These are phyloP conservation scores for Lamellibrachia luymesi DNA, from an alignment of 1,140 invertebrate genomes.

Conservation along the genomic window DNA sequence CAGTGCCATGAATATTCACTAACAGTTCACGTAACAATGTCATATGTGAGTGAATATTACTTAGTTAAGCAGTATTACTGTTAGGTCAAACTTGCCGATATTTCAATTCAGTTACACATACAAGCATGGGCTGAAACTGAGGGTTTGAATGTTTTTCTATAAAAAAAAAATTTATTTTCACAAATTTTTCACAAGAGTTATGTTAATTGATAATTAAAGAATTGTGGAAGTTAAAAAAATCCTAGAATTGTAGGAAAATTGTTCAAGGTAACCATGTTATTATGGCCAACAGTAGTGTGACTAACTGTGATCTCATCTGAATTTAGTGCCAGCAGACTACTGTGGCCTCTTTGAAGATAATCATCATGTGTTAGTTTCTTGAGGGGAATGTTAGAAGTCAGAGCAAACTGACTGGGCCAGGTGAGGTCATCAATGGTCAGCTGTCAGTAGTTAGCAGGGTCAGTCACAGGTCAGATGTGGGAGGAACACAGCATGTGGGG, in stretches of 20 bases:
- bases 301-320: background rate
- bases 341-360: background rate
- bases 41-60: too few relatives aligned
- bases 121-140: too few relatives aligned
- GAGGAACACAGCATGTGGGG: background rate
- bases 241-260: background rate
- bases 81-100: too few relatives aligned
- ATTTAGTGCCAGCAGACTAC: background rate
- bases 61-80: too few relatives aligned
- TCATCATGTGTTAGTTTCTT: background rate
- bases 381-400: background rate
- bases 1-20: too few relatives aligned
- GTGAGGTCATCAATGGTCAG: background rate
- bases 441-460: background rate
- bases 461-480: background rate
- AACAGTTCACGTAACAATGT: too few relatives aligned
- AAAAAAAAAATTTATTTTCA: too few relatives aligned
- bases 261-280: background rate
- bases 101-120: too few relatives aligned
- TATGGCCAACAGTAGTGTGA: background rate
- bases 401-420: background rate
- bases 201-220: background rate
- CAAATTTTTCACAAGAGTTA: too few relatives aligned
- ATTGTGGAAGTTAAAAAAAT: background rate
- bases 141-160: too few relatives aligned